A percentile compares a stretch with the other conserved stretches of the same genome.
Conservation (phyloP, 2,113 vertebrate genomes). For the Mystacornis crossleyi region DNA sequence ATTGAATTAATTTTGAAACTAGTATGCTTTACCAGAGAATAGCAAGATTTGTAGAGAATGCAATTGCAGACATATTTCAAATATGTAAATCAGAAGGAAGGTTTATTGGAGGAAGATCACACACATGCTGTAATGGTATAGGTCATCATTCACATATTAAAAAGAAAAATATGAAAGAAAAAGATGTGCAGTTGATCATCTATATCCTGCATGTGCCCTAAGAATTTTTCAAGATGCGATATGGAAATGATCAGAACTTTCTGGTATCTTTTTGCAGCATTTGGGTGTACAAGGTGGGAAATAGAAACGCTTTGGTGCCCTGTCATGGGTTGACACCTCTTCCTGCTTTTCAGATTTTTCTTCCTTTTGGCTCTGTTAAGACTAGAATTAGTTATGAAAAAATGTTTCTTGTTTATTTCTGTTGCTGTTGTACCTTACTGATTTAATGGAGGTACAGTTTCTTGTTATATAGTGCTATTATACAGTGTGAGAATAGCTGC, state of each 20-base stretch:
- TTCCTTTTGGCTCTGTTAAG: too few relatives aligned
- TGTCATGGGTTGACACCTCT: too few relatives aligned
- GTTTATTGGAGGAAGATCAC: background rate
- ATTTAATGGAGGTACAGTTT: background rate
- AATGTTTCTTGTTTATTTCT: background rate
- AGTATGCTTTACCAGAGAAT: background rate
- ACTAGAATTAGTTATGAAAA: background rate
- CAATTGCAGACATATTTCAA: background rate
- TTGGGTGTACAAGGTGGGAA: background rate
- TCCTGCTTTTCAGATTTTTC: too few relatives aligned
- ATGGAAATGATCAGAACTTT: background rate
- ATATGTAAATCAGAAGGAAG: background rate
- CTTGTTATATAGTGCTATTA: background rate
- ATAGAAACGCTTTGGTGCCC: background rate
- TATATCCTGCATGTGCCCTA: background rate
- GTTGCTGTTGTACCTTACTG: background rate
- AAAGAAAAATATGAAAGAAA: background rate
- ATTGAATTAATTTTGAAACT: constrained; percentile 24
- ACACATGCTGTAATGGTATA: background rate
- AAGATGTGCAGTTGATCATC: background rate
- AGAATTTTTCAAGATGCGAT: background rate
- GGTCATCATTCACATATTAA: background rate
- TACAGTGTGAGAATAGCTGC: background rate
- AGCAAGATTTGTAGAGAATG: background rate
- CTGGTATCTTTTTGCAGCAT: background rate